Evolutionary conservation across 2,888 invertebrate species (phyloP), one percentile per base, ranked within the genome.

Genomic region (Heliconius ismenius): DNA sequence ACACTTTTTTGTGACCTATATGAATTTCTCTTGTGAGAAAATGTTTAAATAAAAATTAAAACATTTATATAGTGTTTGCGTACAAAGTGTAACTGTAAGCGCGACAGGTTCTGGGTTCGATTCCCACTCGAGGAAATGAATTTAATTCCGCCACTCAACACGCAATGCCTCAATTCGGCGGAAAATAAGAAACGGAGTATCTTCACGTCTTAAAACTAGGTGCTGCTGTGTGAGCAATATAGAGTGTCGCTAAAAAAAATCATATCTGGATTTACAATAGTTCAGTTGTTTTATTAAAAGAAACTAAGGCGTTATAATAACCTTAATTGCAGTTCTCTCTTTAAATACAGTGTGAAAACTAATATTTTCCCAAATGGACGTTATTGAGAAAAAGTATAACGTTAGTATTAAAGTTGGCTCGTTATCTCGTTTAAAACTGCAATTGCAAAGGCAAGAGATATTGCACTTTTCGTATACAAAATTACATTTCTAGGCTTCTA

Each of bases 341-440:
- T 65, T 39, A 65, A 69, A 49, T 69, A 49, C 49, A 49, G 69
- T 49, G 69, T 69, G 28, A 49, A 69, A 69, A 49, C 28, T 26
- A 21, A 21, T 58, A 70, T n/a, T 70, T 54, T 32, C 49, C 6
- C 32, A 54, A 49, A 58, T 70, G 15, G 32, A 70, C 28, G 54
- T 32, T 54, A 58, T 32, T 70, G 54, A 54, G 54, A 11, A 70
- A 58, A 70, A 70, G 32, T 70, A 15, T 70, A n/a, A 70, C 13
- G 54, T 32, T 58, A 54, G 54, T 32, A 28, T 28, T 54, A 70
- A 70, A 70, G 54, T 70, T 70, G 28, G 26, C 69, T 70, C 32
- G 69, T 70, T 70, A 70, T 70, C 54, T 70, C 69, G 69, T 70
- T 32, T 28, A 58, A 70, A 58, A 70, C 54, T 70, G 32, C 28